Conservation (phyloP, 2,113 vertebrate species). For the Bubo bubo region DNA sequence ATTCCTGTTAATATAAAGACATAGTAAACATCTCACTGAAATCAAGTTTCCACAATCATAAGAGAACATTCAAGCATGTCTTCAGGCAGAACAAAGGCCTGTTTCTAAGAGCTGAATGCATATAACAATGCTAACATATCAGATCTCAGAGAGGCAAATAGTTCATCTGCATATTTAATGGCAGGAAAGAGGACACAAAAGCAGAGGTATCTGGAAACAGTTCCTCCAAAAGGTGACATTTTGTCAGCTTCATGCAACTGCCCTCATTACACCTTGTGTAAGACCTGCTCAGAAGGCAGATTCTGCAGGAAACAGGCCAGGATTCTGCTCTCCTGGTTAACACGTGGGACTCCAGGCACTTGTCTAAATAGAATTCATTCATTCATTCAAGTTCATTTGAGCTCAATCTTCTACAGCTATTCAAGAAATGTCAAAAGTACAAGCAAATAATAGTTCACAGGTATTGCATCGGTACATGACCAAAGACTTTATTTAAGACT, state of each 20-base stretch:
- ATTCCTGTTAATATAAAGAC: background rate
- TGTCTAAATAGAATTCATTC: background rate
- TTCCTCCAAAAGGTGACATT: background rate
- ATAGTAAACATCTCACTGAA: background rate
- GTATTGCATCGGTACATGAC: fast-evolving
- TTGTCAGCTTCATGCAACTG: background rate
- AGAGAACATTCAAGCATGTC: background rate
- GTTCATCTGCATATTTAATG: background rate
- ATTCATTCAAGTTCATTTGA: background rate
- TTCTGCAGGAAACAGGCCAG: background rate
- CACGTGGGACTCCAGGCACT: background rate
- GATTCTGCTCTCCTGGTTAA: background rate
- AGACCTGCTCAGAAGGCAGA: background rate
- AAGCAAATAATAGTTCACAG: background rate
- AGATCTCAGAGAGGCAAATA: background rate
- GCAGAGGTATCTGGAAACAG: background rate
- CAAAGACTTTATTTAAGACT: background rate
- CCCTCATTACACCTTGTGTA: background rate
- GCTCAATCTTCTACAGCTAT: background rate
- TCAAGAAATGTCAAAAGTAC: background rate
- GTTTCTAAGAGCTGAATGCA: background rate
- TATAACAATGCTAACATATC: background rate
- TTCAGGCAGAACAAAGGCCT: background rate
- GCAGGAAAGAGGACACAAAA: background rate
- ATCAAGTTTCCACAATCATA: background rate